A percentile compares a stretch with the other conserved stretches of the same genome.
phyloP scores from a whole-genome alignment of 1,140 invertebrate species.

The Papilio xuthus region DNA sequence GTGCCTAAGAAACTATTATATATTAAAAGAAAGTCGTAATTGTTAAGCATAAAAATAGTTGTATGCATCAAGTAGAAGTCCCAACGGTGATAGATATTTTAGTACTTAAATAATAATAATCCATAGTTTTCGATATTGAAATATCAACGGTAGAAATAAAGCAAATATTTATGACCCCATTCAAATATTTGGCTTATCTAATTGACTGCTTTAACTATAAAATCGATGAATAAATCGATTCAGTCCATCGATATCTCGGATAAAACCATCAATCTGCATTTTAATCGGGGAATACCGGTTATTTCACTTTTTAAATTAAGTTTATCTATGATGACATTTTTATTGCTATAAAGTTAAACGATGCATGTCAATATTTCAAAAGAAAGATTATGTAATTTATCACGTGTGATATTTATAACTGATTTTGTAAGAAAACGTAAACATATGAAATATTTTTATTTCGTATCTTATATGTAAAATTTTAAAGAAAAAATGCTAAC shows the following conservation, averaged over 20 bases:
- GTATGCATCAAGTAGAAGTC: neutral
- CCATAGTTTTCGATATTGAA: neutral
- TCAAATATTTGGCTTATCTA: constrained; percentile 29
- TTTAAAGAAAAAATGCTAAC: too few species aligned
- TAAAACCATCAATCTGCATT: constrained; percentile 30
- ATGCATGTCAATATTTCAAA: constrained; percentile 38
- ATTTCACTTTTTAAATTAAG: constrained; percentile 5
- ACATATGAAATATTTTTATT: neutral
- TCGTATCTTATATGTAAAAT: too few species aligned
- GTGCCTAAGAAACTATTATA: neutral
- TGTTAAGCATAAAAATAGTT: neutral
- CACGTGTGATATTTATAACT: neutral
- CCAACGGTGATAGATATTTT: neutral
- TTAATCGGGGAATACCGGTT: constrained; percentile 30
- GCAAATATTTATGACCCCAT: neutral
- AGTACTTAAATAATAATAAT: neutral
- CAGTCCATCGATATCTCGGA: constrained; percentile 11
- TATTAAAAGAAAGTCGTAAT: neutral
- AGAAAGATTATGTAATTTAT: constrained; percentile 1
- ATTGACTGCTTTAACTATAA: neutral
- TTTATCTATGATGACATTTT: constrained; percentile 38
- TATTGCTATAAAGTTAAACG: constrained; percentile 30
- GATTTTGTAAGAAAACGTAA: neutral
- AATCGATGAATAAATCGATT: constrained; percentile 34
- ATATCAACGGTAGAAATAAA: neutral